Evolutionary conservation across 2,888 invertebrate genomes (phyloP).

Genomic region (Noctua janthe): DNA sequence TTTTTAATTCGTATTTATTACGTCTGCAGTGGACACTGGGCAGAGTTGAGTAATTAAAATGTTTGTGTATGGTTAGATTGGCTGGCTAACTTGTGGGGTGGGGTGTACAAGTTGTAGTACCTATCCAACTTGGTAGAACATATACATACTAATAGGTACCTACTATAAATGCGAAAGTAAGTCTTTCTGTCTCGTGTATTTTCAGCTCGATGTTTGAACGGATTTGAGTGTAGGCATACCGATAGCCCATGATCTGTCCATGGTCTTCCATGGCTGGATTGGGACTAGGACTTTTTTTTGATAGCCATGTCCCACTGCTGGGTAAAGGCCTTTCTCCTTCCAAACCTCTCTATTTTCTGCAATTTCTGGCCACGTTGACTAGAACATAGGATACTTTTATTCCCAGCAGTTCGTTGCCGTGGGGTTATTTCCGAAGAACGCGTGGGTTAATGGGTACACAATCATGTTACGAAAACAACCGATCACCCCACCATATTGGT

Average conservation of each 20-base stretch:
- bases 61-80: constrained; percentile 53
- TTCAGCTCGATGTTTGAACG: neutral
- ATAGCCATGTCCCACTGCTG: no score
- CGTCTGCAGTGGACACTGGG: constrained; percentile 65
- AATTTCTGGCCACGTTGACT: neutral
- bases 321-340: no score
- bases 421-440: no score
- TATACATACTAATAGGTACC: neutral
- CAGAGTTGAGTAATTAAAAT: constrained; percentile 56
- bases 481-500: no score
- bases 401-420: neutral
- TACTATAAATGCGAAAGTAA: neutral
- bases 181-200: neutral
- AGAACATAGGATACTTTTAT: no score
- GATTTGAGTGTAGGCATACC: neutral
- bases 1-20: constrained; percentile 75
- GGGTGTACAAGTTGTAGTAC: constrained; percentile 19
- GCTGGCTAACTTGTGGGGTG: constrained; percentile 37
- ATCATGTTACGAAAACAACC: no score
- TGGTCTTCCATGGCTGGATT: no score
- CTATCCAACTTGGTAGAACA: neutral
- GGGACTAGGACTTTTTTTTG: no score
- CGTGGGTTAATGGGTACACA: no score
- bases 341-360: neutral
- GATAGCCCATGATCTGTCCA: neutral